Base-by-base conservation (phyloP, 1,140 invertebrate genomes). In the Drosophila tristis region DNA sequence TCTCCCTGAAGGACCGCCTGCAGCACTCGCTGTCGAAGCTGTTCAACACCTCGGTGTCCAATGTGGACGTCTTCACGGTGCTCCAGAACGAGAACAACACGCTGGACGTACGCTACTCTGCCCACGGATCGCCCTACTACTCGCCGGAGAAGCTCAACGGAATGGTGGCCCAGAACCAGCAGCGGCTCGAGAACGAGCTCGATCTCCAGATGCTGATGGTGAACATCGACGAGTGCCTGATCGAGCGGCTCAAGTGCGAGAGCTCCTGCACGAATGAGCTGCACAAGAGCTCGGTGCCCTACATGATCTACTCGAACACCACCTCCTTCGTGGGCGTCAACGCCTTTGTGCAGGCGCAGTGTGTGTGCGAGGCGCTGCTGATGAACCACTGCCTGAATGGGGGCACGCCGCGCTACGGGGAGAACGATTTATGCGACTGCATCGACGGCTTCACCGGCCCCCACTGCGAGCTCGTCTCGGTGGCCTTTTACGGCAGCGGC, bases 21-120 rank as follows among this genome's bases (percentile, higher is more conserved):
- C 94, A 95, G 58, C 92, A 93, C 23, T 92, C 95, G 47, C 93
- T 98, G 2, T 93, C 96, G 0, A 93, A 94, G 57, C 94, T 98
- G 7, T 94, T 97, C 54, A 97, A 97, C 75, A 95, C 95, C 0
- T 95, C 95, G 0, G 82, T 94, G 44, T 94, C 96, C 25, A 98
- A 98, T 92, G 96, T 99, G 4, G 97, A 99, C 89, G 95, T 99
- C 0, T 98, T 99, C 77, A 98, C 97, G 1, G 96, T 99, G 0
- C 93, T 97, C 4, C 94, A 95, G 59, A 92, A 93, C 59, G 94
- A 95, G 49, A 93, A 92, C 20, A 93, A 92, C 5, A 82, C 94
- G 0, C 82, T 97, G 39, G 98, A 99, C 91, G 96, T 98, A 0
- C 93, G 98, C 71, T 99, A 96, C 92, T 96, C 97, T 0, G 98